Percentiles rank a stretch among this genome's conserved stretches.
Evolutionary conservation across 2,113 vertebrate species (phyloP).

Genomic region (Herpetotheres cachinnans): DNA sequence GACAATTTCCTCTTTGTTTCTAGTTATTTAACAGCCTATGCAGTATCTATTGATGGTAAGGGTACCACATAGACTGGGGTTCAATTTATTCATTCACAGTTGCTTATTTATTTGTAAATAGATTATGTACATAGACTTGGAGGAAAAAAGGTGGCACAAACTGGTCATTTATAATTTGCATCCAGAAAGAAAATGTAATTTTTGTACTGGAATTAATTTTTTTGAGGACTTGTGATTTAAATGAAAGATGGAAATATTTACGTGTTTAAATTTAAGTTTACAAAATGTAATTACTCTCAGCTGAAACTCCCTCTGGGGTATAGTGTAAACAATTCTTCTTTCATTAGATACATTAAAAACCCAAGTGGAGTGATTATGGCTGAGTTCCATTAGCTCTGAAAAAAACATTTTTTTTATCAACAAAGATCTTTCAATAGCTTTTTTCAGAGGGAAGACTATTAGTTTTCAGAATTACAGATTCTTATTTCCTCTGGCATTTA

Average conservation of each 20-base stretch:
- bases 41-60: not conserved
- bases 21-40: not conserved
- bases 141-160: not conserved
- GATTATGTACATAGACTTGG: not conserved
- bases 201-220: not conserved
- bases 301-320: not conserved
- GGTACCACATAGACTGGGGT: not conserved
- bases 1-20: not conserved
- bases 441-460: not conserved
- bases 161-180: not conserved
- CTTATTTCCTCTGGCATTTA: not conserved
- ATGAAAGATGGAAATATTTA: not conserved
- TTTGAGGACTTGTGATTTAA: not conserved
- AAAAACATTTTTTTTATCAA: not conserved
- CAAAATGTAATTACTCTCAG: not conserved
- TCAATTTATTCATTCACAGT: not conserved
- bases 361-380: not conserved
- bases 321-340: not conserved
- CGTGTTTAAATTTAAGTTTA: not conserved
- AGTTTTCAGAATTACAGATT: not conserved
- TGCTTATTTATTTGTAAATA: not conserved
- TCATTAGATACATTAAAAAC: not conserved
- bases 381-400: not conserved
- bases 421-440: not conserved
- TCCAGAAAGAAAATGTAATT: not conserved